Base-by-base conservation (phyloP, 2,113 vertebrate species). In the Callithrix jacchus region DNA sequence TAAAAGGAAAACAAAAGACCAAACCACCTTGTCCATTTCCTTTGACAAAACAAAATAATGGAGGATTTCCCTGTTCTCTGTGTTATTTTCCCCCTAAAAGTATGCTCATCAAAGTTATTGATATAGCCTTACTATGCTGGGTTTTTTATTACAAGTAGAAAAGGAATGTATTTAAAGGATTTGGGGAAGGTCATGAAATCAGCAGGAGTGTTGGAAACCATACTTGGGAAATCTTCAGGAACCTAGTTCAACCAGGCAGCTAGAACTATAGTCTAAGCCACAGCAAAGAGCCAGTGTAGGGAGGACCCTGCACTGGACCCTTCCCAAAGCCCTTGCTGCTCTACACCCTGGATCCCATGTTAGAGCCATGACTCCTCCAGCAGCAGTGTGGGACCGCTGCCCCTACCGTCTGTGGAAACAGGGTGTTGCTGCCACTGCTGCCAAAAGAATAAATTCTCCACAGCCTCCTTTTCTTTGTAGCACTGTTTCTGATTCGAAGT, bases 31-130 rank as follows among this genome's bases (percentile, higher is more conserved):
- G 32, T 77, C 4, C 16, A 11, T 79, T 89, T 81, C 70, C 80
- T 84, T 90, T 61, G 40, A 90, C 86, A 89, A 89, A 79, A n/a
- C 42, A 58, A 87, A 61, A 70, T 52, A 81, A 54, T 83, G 54
- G 20, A 66, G 37, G n/a, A 73, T 95, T 79, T 94, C 40, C 56
- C 64, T 82, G 42, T 92, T 89, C 17, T 89, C 45, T 86, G 47
- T 68, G 54, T 54, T 94, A 5, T 71, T 83, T 95, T 83, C 23
- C 52, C 89, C 61, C 70, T 37, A 40, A 79, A 73, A 91, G 12
- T 8, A 11, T 68, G 9, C 49, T 76, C 8, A 21, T 52, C 35
- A 45, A 66, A 56, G 61, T 42, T 87, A 52, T 47, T 81, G 85
- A 54, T 27, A 16, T 17, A 35, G 42, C n/a, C 47, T 89, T 77